These are phyloP conservation scores for Byasa hedistus DNA, from an alignment of 2,888 invertebrate genomes.

Conservation along the genomic window DNA sequence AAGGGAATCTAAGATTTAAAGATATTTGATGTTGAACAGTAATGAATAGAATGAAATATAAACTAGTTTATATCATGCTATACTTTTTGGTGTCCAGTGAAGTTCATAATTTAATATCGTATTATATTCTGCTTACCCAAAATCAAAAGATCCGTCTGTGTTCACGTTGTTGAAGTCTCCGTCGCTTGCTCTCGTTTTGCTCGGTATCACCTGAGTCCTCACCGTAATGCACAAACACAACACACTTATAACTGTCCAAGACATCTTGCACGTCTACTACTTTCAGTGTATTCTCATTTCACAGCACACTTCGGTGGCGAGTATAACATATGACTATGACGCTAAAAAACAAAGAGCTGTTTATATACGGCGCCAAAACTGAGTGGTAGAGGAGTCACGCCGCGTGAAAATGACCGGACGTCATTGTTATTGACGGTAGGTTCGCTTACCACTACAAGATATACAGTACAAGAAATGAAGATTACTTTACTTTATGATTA, in stretches of 20 bases:
- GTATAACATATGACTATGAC: constrained; percentile 60
- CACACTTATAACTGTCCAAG: constrained; percentile 59
- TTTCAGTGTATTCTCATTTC: constrained; percentile 44
- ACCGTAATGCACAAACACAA: constrained; percentile 64
- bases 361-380: constrained; percentile 75
- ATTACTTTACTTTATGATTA: no score
- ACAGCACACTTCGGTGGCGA: constrained; percentile 44
- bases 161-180: constrained; percentile 83
- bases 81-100: no score
- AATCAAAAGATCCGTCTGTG: constrained; percentile 87
- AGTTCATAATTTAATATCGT: background rate
- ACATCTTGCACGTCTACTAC: constrained; percentile 52
- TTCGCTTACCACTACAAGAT: constrained; percentile 36
- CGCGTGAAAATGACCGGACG: constrained; percentile 76
- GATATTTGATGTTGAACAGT: no score
- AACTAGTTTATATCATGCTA: background rate
- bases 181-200: constrained; percentile 72
- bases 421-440: constrained; percentile 72
- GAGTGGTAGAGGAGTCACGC: constrained; percentile 59
- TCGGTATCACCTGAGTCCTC: constrained; percentile 71
- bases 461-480: background rate
- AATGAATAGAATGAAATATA: background rate
- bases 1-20: no score
- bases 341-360: constrained; percentile 66
- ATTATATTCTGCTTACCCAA: constrained; percentile 74